A percentile compares a stretch with the other conserved stretches of the same genome.
Conservation (phyloP, 2,888 invertebrate species). For the Teleiodes luculella region DNA sequence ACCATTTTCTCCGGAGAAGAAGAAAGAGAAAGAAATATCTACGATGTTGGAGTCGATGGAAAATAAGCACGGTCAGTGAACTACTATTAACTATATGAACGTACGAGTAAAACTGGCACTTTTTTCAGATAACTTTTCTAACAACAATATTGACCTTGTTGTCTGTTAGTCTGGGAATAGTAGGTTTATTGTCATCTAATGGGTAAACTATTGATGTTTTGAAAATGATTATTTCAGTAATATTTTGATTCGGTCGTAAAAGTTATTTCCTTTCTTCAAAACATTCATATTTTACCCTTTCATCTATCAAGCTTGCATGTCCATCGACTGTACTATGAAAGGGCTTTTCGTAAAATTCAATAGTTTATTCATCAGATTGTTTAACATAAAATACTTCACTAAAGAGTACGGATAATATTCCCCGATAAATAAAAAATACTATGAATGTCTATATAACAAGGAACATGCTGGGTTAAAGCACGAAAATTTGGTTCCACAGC, state of each 20-base stretch:
- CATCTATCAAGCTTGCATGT: constrained; percentile 73
- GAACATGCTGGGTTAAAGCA: constrained; percentile 22
- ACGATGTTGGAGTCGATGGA: constrained; percentile 88
- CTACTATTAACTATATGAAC: not conserved
- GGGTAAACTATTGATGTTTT: constrained; percentile 80
- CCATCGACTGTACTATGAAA: constrained; percentile 56
- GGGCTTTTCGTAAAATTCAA: constrained; percentile 74
- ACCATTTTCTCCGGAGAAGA: constrained; percentile 80
- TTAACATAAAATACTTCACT: constrained; percentile 25
- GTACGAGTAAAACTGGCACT: constrained; percentile 6
- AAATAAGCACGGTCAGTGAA: constrained; percentile 87
- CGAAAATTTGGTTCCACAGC: constrained; percentile 81
- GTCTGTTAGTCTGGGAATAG: constrained; percentile 11
- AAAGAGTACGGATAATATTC: not conserved
- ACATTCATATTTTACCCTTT: constrained; percentile 78
- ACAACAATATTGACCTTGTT: constrained; percentile 17
- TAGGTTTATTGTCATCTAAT: constrained; percentile 37
- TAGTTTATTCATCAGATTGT: constrained; percentile 85
- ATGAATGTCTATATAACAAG: constrained; percentile 1
- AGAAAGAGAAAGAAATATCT: constrained; percentile 82
- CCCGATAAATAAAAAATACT: not conserved
- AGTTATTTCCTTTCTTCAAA: constrained; percentile 46
- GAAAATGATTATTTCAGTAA: constrained; percentile 33
- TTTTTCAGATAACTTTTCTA: constrained; percentile 11
- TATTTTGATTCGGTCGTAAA: not conserved